A percentile compares a stretch with the other conserved stretches of the same genome.
These are phyloP conservation scores for Orthosia cruda DNA, from an alignment of 2,888 invertebrate species.

Conservation along the genomic window DNA sequence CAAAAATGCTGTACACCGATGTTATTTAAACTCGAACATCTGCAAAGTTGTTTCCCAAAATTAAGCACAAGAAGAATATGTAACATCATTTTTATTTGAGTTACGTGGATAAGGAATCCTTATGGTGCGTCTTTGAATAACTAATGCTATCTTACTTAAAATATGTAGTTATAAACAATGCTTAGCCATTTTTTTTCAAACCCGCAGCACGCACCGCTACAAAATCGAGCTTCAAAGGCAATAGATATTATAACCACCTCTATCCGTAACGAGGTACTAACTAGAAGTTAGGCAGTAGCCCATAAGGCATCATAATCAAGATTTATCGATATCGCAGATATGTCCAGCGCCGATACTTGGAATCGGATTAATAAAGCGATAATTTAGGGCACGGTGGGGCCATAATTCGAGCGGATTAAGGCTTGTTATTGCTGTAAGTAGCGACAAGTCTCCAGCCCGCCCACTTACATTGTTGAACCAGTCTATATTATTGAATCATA, in stretches of 20 bases:
- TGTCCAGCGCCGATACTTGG: slow-evolving; percentile 48
- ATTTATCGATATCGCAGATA: slow-evolving; percentile 57
- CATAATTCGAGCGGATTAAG: slow-evolving; percentile 64
- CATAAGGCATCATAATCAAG: slow-evolving; percentile 54
- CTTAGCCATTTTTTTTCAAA: too few species aligned
- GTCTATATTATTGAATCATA: slow-evolving; percentile 57
- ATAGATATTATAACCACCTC: not conserved
- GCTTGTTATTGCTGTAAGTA: slow-evolving; percentile 61
- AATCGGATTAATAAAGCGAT: slow-evolving; percentile 60
- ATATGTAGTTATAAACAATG: too few species aligned
- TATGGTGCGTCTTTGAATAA: too few species aligned
- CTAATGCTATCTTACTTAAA: too few species aligned
- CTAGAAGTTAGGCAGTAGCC: slow-evolving; percentile 36
- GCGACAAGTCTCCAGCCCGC: slow-evolving; percentile 51
- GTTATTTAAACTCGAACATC: too few species aligned
- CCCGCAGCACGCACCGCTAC: too few species aligned
- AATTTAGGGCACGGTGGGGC: slow-evolving; percentile 55
- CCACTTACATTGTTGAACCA: slow-evolving; percentile 54
- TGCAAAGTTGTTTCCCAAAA: too few species aligned
- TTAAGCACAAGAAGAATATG: too few species aligned
- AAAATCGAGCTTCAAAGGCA: too few species aligned
- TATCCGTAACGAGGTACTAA: slow-evolving; percentile 33
- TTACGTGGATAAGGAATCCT: too few species aligned
- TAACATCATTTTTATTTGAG: too few species aligned
- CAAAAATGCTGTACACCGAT: too few species aligned